phyloP scores from a whole-genome alignment of 1,140 invertebrate genomes.

The Nomia melanderi region DNA sequence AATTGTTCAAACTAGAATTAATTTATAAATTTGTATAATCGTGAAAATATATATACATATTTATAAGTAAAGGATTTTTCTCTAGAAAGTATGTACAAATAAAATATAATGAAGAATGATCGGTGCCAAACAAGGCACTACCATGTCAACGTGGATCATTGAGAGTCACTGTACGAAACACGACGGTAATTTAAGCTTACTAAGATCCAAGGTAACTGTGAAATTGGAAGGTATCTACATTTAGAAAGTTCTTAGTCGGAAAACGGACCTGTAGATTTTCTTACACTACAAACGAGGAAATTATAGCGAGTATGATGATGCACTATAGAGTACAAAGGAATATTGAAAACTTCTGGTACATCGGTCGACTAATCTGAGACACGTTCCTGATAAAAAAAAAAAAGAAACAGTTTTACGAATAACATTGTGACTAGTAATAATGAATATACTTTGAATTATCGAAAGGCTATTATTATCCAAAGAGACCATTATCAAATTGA shows the following conservation, averaged over 20 bases:
- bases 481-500: slow-evolving; percentile 16
- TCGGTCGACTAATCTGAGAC: slow-evolving; percentile 4
- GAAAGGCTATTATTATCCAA: slow-evolving; percentile 6
- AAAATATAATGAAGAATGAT: no score
- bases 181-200: slow-evolving; percentile 23
- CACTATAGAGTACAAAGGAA: not conserved
- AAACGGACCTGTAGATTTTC: slow-evolving; percentile 17
- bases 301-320: not conserved
- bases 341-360: not conserved
- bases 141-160: not conserved
- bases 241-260: slow-evolving; percentile 12
- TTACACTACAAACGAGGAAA: slow-evolving; percentile 9
- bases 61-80: no score
- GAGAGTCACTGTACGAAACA: slow-evolving; percentile 2
- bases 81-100: no score
- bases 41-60: no score
- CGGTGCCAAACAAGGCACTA: not conserved
- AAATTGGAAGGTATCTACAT: slow-evolving; percentile 27
- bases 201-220: slow-evolving; percentile 4
- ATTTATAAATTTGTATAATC: not conserved
- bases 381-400: not conserved
- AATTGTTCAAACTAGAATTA: not conserved
- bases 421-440: not conserved
- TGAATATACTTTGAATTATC: slow-evolving; percentile 22
- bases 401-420: slow-evolving; percentile 1